Percentiles rank a stretch among this genome's conserved stretches.
Evolutionary conservation across 2,113 vertebrate species (phyloP).

Genomic region (Brienomyrus brachyistius): DNA sequence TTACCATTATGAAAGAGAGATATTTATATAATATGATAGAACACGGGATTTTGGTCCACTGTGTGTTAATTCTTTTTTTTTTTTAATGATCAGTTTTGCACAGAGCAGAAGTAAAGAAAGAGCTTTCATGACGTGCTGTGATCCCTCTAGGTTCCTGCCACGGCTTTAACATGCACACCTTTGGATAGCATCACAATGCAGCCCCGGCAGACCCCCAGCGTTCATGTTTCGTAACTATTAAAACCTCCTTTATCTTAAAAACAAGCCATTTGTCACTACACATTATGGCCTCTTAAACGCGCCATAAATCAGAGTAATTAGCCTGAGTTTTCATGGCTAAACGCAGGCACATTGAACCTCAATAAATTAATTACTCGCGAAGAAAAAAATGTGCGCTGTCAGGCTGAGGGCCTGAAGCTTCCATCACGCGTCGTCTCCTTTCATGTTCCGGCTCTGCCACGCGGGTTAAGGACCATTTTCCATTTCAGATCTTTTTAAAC

Average conservation of each 20-base stretch:
- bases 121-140: background rate
- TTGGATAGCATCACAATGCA: background rate
- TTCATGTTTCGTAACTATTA: slow-evolving; percentile 19
- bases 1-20: background rate
- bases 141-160: background rate
- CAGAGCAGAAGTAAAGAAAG: background rate
- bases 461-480: slow-evolving; percentile 24
- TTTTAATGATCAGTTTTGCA: background rate
- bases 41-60: background rate
- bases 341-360: slow-evolving; percentile 25
- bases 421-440: slow-evolving; percentile 19
- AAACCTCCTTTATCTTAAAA: slow-evolving; percentile 19
- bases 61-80: background rate
- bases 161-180: background rate
- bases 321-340: slow-evolving; percentile 28
- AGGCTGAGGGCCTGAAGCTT: slow-evolving; percentile 11
- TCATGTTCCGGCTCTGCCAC: slow-evolving; percentile 24
- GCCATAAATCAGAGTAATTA: slow-evolving; percentile 29
- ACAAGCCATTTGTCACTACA: slow-evolving; percentile 15
- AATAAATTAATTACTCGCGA: slow-evolving; percentile 28
- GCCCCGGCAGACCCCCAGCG: no score
- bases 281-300: slow-evolving; percentile 18
- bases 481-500: slow-evolving; percentile 23
- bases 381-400: background rate
- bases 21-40: background rate